Evolutionary conservation across 2,888 invertebrate genomes (phyloP), one percentile per base, ranked within the genome.

Genomic region (Tigriopus californicus): DNA sequence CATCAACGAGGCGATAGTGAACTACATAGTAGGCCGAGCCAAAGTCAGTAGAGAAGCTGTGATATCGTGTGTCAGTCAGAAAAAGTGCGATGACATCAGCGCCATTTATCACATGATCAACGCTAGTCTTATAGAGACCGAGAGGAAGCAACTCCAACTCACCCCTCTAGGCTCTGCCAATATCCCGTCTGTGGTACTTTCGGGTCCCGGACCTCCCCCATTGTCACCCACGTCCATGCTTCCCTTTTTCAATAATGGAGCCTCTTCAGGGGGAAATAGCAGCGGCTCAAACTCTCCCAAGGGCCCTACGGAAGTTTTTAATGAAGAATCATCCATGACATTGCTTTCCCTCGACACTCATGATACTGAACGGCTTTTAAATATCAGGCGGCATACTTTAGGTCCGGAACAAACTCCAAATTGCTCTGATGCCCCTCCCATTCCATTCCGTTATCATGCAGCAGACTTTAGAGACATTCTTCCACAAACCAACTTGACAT

Each of bases 331-430:
- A 3, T 33, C 33, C 33, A 33, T 33, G 33, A 5, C 33, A 5
- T 33, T 33, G 8, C 33, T 33, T 8, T 33, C 33, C 33, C 8
- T 33, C 4, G 33, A 33, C 33, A 33, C 33, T 33, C 33, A 3
- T 22, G 40, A 57, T n/a, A 22, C 15, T 2, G 61, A 62, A 12
- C 67, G 72, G 5, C 72, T 72, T 65, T 68, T 72, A 62, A 82
- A 83, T 53, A 80, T 83, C 55, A 75, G 92, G 44, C 75, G 92
- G 20, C 92, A 94, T 70, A 94, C 94, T 0, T 91, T 94, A 1
- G 92, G 92, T 0, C 89, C 89, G 2, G 89, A 91, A 20, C 22
- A 42, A 10, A 13, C 49, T 18, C 15, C 15, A 18, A 15, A 22
- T 20, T 49, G 13, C 41, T 49, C 22, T 5, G 51, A 41, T 44